A percentile compares a stretch with the other conserved stretches of the same genome.
These are phyloP conservation scores for Sapajus apella DNA, from an alignment of 2,113 vertebrate genomes.

Conservation along the genomic window DNA sequence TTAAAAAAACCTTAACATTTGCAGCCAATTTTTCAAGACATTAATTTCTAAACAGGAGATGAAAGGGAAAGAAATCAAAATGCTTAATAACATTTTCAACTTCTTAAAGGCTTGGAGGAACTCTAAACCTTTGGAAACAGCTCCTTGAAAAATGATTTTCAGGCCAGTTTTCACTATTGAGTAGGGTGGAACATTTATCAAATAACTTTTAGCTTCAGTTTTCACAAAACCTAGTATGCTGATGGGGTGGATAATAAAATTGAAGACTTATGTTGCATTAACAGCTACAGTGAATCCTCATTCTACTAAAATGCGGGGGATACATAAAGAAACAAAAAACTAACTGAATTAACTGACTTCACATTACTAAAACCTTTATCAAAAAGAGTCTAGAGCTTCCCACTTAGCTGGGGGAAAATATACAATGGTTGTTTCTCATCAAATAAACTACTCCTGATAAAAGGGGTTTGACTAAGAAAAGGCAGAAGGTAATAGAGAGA, in stretches of 20 bases:
- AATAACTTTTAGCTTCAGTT: constrained; percentile 74
- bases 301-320: constrained; percentile 58
- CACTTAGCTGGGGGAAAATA: background rate
- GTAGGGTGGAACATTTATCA: constrained; percentile 65
- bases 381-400: background rate
- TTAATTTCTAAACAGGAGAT: constrained; percentile 80
- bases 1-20: constrained; percentile 72
- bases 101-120: constrained; percentile 74
- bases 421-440: constrained; percentile 5
- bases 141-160: constrained; percentile 76
- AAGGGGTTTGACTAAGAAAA: background rate
- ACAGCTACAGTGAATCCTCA: constrained; percentile 58
- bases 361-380: constrained; percentile 64
- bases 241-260: constrained; percentile 71
- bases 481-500: background rate
- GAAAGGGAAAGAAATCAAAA: constrained; percentile 79
- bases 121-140: constrained; percentile 75
- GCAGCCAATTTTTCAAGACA: constrained; percentile 74
- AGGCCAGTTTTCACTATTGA: constrained; percentile 64
- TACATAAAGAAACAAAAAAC: constrained; percentile 40
- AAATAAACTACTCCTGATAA: constrained; percentile 19
- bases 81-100: constrained; percentile 75
- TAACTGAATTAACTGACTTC: constrained; percentile 60
- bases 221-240: constrained; percentile 71
- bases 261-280: constrained; percentile 67